A percentile compares a stretch with the other conserved stretches of the same genome.
Conservation (phyloP, 1,140 invertebrate species). For the Delia radicum region DNA sequence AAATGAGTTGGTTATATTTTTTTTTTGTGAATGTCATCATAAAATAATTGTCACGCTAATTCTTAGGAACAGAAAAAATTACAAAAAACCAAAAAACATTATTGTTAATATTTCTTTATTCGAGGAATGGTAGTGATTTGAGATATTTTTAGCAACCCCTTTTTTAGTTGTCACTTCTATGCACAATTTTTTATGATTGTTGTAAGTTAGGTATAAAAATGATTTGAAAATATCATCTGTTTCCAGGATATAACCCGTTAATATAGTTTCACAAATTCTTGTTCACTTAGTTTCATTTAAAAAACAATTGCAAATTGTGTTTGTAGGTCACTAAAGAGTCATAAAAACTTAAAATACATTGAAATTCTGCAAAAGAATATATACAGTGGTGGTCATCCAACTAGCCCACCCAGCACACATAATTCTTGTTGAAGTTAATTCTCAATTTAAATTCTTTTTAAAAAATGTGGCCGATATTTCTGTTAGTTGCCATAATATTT, state of each 20-base stretch:
- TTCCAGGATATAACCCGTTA: constrained; percentile 21
- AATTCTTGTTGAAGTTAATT: no score
- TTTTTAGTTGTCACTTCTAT: neutral
- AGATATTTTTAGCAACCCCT: neutral
- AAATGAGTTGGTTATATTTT: neutral
- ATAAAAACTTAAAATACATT: no score
- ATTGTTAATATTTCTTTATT: neutral
- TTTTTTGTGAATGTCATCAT: constrained; percentile 1
- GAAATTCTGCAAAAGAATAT: no score
- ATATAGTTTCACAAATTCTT: constrained; percentile 2
- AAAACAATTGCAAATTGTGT: constrained; percentile 28
- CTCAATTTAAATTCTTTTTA: no score
- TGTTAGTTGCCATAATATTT: no score
- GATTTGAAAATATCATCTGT: neutral
- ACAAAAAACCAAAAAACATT: neutral
- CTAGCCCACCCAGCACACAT: no score
- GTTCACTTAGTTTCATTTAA: constrained; percentile 20
- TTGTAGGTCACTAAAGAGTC: constrained; percentile 15
- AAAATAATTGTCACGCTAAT: constrained; percentile 7
- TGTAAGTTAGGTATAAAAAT: neutral
- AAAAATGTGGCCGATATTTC: no score
- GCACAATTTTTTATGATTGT: neutral
- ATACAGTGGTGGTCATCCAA: no score
- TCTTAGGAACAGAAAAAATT: neutral
- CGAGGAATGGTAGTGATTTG: neutral